Conservation (phyloP, 2,113 vertebrate species). For the Orthochromis malagaraziensis region DNA sequence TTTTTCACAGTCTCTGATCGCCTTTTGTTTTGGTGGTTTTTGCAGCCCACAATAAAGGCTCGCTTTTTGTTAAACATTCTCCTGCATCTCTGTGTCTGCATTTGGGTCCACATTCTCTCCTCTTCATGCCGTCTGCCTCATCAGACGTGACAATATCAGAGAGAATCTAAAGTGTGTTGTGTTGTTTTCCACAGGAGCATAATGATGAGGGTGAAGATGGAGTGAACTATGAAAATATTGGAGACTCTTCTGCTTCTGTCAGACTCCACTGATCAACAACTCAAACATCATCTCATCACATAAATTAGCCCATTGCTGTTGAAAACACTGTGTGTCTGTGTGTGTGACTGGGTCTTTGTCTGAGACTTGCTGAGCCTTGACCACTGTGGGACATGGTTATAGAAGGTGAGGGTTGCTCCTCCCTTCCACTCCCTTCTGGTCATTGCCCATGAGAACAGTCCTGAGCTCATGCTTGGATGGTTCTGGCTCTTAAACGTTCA, state of each 20-base stretch:
- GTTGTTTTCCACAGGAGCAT: background rate
- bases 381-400: background rate
- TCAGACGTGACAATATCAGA: accelerated
- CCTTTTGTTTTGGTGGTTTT: background rate
- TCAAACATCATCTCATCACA: background rate
- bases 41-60: background rate
- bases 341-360: background rate
- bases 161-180: background rate
- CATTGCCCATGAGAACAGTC: background rate
- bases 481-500: accelerated
- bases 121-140: background rate
- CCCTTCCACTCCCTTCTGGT: background rate
- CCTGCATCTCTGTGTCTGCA: background rate
- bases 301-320: background rate
- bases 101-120: background rate
- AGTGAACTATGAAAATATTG: background rate
- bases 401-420: background rate
- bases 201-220: background rate
- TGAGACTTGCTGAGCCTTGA: background rate
- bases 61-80: background rate
- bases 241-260: background rate
- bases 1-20: background rate
- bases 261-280: background rate
- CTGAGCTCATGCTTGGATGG: background rate
- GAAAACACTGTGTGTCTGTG: background rate